Base-by-base conservation (phyloP, 2,888 invertebrate genomes). In the Tyria jacobaeae region DNA sequence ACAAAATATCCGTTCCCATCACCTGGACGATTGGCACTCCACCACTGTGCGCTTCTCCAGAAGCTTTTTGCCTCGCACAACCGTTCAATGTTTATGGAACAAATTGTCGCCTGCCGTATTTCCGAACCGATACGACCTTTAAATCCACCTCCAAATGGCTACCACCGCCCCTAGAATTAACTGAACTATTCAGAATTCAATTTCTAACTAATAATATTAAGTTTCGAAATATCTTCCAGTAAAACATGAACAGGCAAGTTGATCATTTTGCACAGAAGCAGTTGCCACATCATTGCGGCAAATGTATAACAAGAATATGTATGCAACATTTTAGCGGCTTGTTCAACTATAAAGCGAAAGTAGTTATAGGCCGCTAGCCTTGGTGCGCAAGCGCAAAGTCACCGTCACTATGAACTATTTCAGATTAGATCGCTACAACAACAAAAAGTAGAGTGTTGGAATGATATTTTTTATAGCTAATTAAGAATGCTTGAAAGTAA, bases 321-420 rank as follows among this genome's bases (percentile, higher is more conserved):
- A 68, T 73, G 80, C 68, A 76, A 76, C 81, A 83, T 83, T 84
- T 84, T 86, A 84, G 78, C 66, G 70, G 70, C 70, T 68, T 60
- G 66, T 70, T 71, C 61, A 55, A 79, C 69, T 75, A 75, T 77
- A 77, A 82, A 89, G 90, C 89, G 92, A 92, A 92, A 92, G 91
- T 87, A 83, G 84, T 79, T 73, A 70, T 74, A 73, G 85, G 87
- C 83, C 78, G 92, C 77, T 89, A 88, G 83, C 92, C 92, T 92
- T 92, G 92, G 77, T 76, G 73, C 74, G 76, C 79, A 72, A 71
- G 73, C 78, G 79, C 78, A 76, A 73, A 61, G 73, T 69, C 66
- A 52, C 64, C 68, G 66, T 54, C 68, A 44, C 55, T 67, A 66
- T 68, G 64, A 70, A 75, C 73, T 66, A 71, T 68, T 71, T 59